A percentile compares a stretch with the other conserved stretches of the same genome.
These are phyloP conservation scores for Romanogobio albipinnatus DNA, from an alignment of 2,113 vertebrate species.

Conservation along the genomic window DNA sequence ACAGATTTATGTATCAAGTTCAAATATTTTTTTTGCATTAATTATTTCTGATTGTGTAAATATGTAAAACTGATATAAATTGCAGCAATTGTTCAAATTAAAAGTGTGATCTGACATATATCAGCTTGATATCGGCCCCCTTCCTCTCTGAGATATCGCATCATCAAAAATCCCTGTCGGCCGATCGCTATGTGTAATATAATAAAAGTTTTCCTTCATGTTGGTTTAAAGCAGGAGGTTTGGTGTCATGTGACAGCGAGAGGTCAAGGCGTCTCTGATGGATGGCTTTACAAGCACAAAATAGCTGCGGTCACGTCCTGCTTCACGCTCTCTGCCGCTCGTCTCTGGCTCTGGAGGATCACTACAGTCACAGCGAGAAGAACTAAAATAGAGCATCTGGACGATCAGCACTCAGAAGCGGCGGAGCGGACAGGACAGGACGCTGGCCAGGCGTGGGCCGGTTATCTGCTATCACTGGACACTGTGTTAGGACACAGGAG, in stretches of 20 bases:
- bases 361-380: background rate
- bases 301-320: slow-evolving; percentile 45
- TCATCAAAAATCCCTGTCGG: too few relatives aligned
- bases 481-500: background rate
- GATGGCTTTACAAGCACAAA: slow-evolving; percentile 59
- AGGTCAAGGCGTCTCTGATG: slow-evolving; percentile 54
- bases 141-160: too few relatives aligned
- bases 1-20: too few relatives aligned
- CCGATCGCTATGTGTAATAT: background rate
- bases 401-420: background rate
- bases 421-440: slow-evolving; percentile 20
- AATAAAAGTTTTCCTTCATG: background rate
- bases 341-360: slow-evolving; percentile 37
- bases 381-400: slow-evolving; percentile 51
- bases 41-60: too few relatives aligned
- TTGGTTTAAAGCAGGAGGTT: background rate
- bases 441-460: slow-evolving; percentile 21
- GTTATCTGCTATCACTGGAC: slow-evolving; percentile 8
- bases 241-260: background rate
- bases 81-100: too few relatives aligned
- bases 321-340: slow-evolving; percentile 30
- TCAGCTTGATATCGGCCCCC: too few relatives aligned
- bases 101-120: too few relatives aligned
- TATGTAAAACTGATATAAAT: too few relatives aligned
- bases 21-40: too few relatives aligned